A percentile compares a stretch with the other conserved stretches of the same genome.
phyloP scores from a whole-genome alignment of 64 coral and sea anemone genomes.

The Dendrophyllia cribrosa region DNA sequence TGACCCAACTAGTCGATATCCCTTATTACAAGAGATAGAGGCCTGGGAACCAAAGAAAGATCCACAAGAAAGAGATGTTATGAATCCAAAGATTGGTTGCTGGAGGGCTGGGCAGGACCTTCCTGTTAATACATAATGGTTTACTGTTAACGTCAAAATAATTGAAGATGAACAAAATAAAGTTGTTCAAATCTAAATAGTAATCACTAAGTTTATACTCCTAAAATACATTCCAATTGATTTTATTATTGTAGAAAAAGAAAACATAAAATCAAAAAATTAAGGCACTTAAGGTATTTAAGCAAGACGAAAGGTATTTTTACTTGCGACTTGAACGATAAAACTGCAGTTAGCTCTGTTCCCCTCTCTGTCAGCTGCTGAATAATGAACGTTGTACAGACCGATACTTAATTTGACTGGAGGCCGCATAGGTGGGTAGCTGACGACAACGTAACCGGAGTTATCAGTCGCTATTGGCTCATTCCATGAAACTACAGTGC shows the following conservation, averaged over 20 bases:
- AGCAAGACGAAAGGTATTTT: no score
- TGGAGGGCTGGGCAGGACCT: neutral
- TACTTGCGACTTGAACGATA: conserved; percentile 57
- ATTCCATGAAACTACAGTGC: conserved; percentile 2
- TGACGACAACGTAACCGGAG: conserved; percentile 37
- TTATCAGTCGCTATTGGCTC: conserved; percentile 54
- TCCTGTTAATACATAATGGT: neutral
- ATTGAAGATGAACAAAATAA: no score
- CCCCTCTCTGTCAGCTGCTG: conserved; percentile 13
- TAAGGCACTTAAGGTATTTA: no score
- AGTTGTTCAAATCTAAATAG: no score
- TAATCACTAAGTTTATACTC: no score
- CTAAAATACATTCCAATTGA: no score
- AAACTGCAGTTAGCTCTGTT: conserved; percentile 55
- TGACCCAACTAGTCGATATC: no score
- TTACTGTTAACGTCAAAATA: no score
- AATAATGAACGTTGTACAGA: conserved; percentile 26
- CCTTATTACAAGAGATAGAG: neutral
- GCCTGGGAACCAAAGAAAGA: neutral
- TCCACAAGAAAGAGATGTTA: neutral
- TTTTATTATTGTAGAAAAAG: no score
- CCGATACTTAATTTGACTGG: conserved; percentile 24
- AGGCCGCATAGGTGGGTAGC: conserved; percentile 34
- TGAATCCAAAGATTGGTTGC: neutral
- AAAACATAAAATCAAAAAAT: no score